Evolutionary conservation across 2,888 invertebrate genomes (phyloP), one percentile per base, ranked within the genome.

Genomic region (Diabrotica balteata): DNA sequence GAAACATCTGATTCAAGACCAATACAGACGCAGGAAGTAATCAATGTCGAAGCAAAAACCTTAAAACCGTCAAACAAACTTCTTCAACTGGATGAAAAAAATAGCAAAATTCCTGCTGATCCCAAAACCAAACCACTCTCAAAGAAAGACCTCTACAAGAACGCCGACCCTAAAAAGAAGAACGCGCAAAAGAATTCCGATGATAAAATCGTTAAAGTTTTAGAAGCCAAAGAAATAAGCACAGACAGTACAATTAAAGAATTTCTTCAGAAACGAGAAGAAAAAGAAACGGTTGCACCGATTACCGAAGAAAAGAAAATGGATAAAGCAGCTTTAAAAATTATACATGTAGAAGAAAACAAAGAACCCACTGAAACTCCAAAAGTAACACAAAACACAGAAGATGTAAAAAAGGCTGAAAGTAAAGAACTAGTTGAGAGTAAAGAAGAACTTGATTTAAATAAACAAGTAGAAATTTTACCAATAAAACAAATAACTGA

Each of bases 1-100:
- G 83, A 81, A 57, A 84, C 82, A 54, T 73, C 77, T 8, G 80
- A 79, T 62, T 68, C n/a, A 73, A 74, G 71, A 50, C 68, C 7
- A 70, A 76, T 63, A 60, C 76, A 52, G 59, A 58, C 43, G 4
- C 64, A 60, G 45, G 65, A 71, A 43, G 63, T 67, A 63, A 51
- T 72, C 7, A 67, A 71, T 32, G 22, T 72, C 42, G 59, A 64
- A 57, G 44, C 44, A 42, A 66, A 68, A 55, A 63, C 53, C 7
- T 45, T 7, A 11, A 73, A 68, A 59, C 65, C 71, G 8, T 67
- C 71, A 3, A 68, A 59, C 4, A 71, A 64, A 58, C 67, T 53
- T 11, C 52, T 49, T 10, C 67, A 67, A 61, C 49, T 67, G n/a
- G 49, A 62, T 32, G 67, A 70, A 8, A 70, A 61, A 11, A 64